These are phyloP conservation scores for Synanceia verrucosa DNA, from an alignment of 2,797 vertebrate species.

Conservation along the genomic window DNA sequence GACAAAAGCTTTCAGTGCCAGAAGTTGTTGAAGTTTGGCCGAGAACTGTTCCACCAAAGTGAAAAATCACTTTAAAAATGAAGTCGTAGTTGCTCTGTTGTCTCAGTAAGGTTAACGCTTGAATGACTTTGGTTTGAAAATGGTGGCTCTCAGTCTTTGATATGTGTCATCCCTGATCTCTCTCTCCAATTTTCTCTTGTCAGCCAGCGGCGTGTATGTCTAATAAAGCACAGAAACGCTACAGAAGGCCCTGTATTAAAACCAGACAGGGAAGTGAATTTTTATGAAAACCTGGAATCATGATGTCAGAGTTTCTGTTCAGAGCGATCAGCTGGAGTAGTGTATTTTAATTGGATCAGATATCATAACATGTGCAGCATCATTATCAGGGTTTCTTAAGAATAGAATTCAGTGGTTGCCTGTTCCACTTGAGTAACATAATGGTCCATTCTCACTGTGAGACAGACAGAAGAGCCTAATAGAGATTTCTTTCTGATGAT, in stretches of 20 bases:
- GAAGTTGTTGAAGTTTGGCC: constrained; percentile 11
- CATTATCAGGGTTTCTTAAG: constrained; percentile 56
- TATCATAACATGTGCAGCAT: constrained; percentile 47
- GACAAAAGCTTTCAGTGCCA: not conserved
- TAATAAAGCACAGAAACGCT: constrained; percentile 22
- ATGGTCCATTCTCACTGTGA: constrained; percentile 46
- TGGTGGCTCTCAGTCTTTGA: constrained; percentile 29
- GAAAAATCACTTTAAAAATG: constrained; percentile 43
- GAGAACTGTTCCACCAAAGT: constrained; percentile 1
- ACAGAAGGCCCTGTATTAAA: constrained; percentile 23
- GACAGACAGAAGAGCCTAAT: constrained; percentile 52
- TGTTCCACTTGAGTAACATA: constrained; percentile 68
- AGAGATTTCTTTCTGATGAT: constrained; percentile 69
- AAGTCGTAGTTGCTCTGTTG: constrained; percentile 18
- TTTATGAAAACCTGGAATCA: constrained; percentile 41
- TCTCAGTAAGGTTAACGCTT: constrained; percentile 32
- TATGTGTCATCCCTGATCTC: constrained; percentile 42
- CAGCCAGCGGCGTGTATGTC: constrained; percentile 4
- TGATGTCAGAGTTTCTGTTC: constrained; percentile 35
- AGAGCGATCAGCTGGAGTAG: constrained; percentile 21
- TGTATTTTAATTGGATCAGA: constrained; percentile 66
- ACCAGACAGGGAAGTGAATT: constrained; percentile 23
- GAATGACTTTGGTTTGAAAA: constrained; percentile 35
- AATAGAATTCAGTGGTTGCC: constrained; percentile 38
- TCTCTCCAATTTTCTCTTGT: constrained; percentile 40